Percentiles rank a stretch among this genome's conserved stretches.
Conservation (phyloP, 92 coral and sea anemone genomes). For the Bergia sp. region DNA sequence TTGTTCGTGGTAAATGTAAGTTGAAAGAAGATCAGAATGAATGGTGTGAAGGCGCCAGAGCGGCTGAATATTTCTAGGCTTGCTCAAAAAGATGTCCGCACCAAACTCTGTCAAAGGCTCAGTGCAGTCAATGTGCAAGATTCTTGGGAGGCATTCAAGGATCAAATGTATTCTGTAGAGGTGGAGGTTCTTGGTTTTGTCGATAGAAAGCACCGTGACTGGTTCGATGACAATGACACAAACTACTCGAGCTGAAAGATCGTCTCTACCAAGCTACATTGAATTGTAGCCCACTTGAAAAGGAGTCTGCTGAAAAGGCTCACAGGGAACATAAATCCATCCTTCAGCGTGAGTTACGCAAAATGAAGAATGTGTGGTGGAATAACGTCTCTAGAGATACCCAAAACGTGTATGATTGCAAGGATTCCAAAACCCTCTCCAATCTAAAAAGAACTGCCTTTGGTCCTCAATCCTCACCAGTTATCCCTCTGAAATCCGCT, state of each 20-base stretch:
- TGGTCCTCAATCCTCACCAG: too few species aligned
- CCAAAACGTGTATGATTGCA: constrained; percentile 21
- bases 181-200: not conserved
- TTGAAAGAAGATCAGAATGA: too few species aligned
- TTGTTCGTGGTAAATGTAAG: too few species aligned
- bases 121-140: not conserved
- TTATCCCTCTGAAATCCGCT: too few species aligned
- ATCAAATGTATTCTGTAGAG: too few species aligned
- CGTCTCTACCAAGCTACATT: not conserved
- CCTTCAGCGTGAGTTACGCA: constrained; percentile 19
- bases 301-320: not conserved
- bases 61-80: not conserved
- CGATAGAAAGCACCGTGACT: not conserved
- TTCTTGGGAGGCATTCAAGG: not conserved
- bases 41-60: too few species aligned
- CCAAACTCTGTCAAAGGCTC: not conserved
- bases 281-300: too few species aligned
- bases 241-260: not conserved
- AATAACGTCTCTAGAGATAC: too few species aligned
- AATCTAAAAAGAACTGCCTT: not conserved
- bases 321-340: not conserved
- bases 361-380: not conserved
- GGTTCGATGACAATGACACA: too few species aligned
- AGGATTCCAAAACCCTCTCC: not conserved
- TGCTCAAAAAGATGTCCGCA: constrained; percentile 10